phyloP scores from a whole-genome alignment of 1,140 invertebrate species.

The Diorhabda sublineata region DNA sequence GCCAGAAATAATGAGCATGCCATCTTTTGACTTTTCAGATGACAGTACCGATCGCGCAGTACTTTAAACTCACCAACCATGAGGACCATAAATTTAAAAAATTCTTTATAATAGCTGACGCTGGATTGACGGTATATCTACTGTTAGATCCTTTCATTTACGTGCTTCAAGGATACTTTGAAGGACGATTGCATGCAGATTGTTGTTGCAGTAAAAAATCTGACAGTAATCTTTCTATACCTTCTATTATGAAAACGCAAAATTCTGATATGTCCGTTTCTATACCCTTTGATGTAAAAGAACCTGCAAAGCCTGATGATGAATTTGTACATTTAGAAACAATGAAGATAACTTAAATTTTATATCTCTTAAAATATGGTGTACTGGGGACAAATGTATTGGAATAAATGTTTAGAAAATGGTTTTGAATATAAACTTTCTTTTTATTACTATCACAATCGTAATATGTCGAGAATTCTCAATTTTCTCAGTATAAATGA shows the following conservation, averaged over 20 bases:
- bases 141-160: constrained; percentile 79
- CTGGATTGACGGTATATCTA: constrained; percentile 77
- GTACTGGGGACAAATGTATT: too few relatives aligned
- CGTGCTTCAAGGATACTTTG: constrained; percentile 59
- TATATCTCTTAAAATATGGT: too few relatives aligned
- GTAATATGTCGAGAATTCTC: too few relatives aligned
- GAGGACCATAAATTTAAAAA: constrained; percentile 16
- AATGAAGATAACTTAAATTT: constrained; percentile 2
- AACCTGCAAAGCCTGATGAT: background rate
- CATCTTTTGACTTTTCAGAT: constrained; percentile 51
- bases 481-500: too few relatives aligned
- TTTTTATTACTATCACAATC: too few relatives aligned
- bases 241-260: constrained; percentile 16
- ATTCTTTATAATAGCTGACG: constrained; percentile 62
- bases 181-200: constrained; percentile 28
- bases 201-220: constrained; percentile 31
- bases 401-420: too few relatives aligned
- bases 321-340: background rate
- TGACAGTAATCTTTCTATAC: constrained; percentile 29
- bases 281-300: background rate
- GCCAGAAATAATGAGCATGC: too few relatives aligned
- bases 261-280: constrained; percentile 7
- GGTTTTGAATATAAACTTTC: too few relatives aligned
- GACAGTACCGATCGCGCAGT: constrained; percentile 64
- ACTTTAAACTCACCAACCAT: constrained; percentile 21